These are phyloP conservation scores for Notospermus geniculatus DNA, from an alignment of 1,140 invertebrate genomes.

Conservation along the genomic window DNA sequence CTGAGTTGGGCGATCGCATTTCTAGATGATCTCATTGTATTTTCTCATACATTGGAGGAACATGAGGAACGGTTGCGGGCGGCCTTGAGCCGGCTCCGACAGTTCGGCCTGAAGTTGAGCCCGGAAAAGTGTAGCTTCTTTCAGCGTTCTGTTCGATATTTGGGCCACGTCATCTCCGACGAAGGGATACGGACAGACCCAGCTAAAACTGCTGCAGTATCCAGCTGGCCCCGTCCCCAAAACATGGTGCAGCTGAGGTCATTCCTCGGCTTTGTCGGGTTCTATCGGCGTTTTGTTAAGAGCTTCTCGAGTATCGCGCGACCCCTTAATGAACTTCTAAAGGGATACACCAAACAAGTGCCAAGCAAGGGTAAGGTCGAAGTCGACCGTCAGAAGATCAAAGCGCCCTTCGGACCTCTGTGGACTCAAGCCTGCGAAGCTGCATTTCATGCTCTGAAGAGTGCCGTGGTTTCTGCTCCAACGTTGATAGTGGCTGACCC, in stretches of 20 bases:
- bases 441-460: constrained; percentile 14
- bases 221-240: constrained; percentile 13
- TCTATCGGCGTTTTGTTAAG: constrained; percentile 18
- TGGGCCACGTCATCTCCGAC: constrained; percentile 13
- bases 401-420: neutral
- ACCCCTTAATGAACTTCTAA: constrained; percentile 17
- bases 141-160: constrained; percentile 7
- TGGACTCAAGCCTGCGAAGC: constrained; percentile 12
- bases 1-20: neutral
- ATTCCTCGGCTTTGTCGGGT: constrained; percentile 25
- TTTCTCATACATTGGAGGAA: neutral
- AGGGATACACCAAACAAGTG: no score
- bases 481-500: constrained; percentile 16
- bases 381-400: constrained; percentile 8
- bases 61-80: constrained; percentile 5
- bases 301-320: constrained; percentile 22
- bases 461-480: constrained; percentile 1
- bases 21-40: constrained; percentile 23
- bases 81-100: constrained; percentile 6
- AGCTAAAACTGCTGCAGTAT: constrained; percentile 11
- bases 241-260: constrained; percentile 12
- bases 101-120: constrained; percentile 11
- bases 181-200: constrained; percentile 19
- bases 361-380: constrained; percentile 4
- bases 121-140: constrained; percentile 19